Evolutionary conservation across 2,113 vertebrate species (phyloP).

Genomic region (Melanocharis versteri): DNA sequence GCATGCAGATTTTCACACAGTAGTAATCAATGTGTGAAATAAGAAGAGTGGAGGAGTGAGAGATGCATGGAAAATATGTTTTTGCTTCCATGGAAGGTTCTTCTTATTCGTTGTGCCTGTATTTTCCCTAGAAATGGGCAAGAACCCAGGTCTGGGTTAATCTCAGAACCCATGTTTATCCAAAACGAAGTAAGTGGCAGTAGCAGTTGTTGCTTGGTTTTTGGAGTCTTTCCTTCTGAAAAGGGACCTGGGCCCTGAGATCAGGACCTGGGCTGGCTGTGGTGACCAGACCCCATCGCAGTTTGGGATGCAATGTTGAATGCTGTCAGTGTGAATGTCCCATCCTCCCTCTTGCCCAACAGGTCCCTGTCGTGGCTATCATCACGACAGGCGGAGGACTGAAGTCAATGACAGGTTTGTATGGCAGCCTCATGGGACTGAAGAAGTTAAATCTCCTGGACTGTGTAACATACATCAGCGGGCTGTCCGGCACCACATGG

Average conservation of each 20-base stretch:
- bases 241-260: background rate
- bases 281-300: rapidly evolving
- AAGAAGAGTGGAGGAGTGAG: background rate
- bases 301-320: background rate
- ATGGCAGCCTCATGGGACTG: slow-evolving; percentile 78
- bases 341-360: background rate
- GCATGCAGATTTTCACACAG: background rate
- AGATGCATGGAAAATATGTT: background rate
- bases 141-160: background rate
- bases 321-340: background rate
- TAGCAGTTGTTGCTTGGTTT: background rate
- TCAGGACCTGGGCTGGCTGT: background rate
- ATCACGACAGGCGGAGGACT: slow-evolving; percentile 85
- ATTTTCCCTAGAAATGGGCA: background rate
- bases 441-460: slow-evolving; percentile 82
- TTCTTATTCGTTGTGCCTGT: background rate
- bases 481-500: slow-evolving; percentile 87
- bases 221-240: background rate
- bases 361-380: slow-evolving; percentile 83
- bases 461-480: slow-evolving; percentile 78
- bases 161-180: background rate
- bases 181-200: background rate
- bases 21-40: background rate
- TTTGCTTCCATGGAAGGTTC: background rate
- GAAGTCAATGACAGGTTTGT: slow-evolving; percentile 81